Evolutionary conservation across 2,888 invertebrate species (phyloP), one percentile per base, ranked within the genome.

Genomic region (Amphiduros pacificus): DNA sequence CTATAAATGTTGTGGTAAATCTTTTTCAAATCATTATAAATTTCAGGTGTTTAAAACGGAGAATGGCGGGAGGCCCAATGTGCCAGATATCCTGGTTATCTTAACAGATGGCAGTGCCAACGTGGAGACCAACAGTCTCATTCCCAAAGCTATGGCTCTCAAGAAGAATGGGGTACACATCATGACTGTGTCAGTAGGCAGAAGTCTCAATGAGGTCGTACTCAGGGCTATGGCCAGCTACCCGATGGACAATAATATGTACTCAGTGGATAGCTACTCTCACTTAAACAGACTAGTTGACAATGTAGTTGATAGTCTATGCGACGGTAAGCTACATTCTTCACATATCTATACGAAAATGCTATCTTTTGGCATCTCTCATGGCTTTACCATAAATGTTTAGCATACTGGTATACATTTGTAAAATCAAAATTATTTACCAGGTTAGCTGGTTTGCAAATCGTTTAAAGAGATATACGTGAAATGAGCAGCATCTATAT

Each of bases 21-120:
- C n/a, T n/a, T n/a, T n/a, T n/a, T n/a, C n/a, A n/a, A n/a, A n/a
- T n/a, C n/a, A n/a, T n/a, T n/a, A n/a, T n/a, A n/a, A n/a, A n/a
- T n/a, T n/a, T n/a, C n/a, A 53, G 29, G 71, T 76, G 71, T 77
- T 74, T 62, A 73, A 69, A 17, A 54, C 26, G 14, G 62, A 51
- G n/a, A 73, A 74, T 57, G 77, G 77, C 2, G 77, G 75, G 59
- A 64, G 77, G 44, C 69, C 72, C 31, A 67, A 70, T 31, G 76
- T 69, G 5, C 68, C 68, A 11, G 75, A 77, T 55, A 65, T 74
- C 49, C 69, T 70, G n/a, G 71, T 78, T 31, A 67, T 78, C 24
- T 65, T 78, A 4, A 70, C 73, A 50, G 76, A 76, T 59, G 78
- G 78, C 31, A 68, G 74, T 28, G 77, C 77, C 14, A 74, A 73